Conservation (phyloP, 2,113 vertebrate genomes). For the Formicarius rufipectus region DNA sequence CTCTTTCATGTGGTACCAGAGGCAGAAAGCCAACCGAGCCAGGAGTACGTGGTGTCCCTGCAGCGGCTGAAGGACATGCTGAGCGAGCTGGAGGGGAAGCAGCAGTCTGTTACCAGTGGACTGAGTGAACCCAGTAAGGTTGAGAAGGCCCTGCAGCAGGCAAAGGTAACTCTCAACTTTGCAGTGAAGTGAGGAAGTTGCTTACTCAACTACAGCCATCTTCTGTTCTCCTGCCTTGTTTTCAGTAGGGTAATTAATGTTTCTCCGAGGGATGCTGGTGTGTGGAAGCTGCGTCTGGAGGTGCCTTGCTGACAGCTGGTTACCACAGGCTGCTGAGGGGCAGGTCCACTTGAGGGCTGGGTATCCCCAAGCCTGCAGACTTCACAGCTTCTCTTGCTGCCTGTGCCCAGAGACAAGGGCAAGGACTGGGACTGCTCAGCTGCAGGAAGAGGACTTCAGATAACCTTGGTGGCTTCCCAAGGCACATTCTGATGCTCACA, state of each 20-base stretch:
- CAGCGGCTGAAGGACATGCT: slow-evolving; percentile 62
- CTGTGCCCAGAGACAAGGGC: neutral
- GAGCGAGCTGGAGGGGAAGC: slow-evolving; percentile 69
- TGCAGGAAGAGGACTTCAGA: neutral
- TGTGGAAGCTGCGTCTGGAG: neutral
- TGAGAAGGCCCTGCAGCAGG: slow-evolving; percentile 77
- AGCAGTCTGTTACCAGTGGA: slow-evolving; percentile 52
- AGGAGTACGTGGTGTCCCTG: slow-evolving; percentile 64
- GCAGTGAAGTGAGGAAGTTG: neutral
- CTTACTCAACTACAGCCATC: neutral
- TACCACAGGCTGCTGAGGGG: neutral
- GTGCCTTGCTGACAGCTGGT: neutral
- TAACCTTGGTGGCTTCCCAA: neutral
- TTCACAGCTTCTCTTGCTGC: neutral
- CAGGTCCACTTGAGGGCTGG: accelerated
- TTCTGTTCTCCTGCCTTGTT: neutral
- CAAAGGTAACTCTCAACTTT: slow-evolving; percentile 68
- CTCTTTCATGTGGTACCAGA: slow-evolving; percentile 50
- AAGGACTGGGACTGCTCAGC: neutral
- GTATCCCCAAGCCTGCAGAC: accelerated
- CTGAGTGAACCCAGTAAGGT: slow-evolving; percentile 73
- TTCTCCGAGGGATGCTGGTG: accelerated
- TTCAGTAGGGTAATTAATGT: accelerated
- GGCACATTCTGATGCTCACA: too few relatives aligned
- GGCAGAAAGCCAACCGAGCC: slow-evolving; percentile 63